Evolutionary conservation across 2,113 vertebrate species (phyloP).

Genomic region (Cyprinus carpio): DNA sequence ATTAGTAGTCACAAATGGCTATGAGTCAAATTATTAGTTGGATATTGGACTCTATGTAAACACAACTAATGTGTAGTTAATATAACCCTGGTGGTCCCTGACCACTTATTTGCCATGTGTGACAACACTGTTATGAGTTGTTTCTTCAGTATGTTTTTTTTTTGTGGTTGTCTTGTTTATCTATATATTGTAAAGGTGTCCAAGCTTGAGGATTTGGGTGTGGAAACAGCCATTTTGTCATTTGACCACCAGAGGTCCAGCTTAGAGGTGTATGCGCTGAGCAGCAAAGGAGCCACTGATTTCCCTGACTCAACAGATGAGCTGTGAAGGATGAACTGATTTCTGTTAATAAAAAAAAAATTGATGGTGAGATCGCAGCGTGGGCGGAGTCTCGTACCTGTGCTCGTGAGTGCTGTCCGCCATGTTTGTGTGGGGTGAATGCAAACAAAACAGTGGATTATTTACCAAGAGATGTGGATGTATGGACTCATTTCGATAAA

Average conservation of each 20-base stretch:
- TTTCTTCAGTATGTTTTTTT: neutral
- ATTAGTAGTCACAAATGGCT: neutral
- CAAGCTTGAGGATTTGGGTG: neutral
- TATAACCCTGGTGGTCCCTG: neutral
- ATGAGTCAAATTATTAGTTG: neutral
- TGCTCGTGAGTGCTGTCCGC: too few relatives aligned
- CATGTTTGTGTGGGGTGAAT: too few relatives aligned
- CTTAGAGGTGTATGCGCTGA: neutral
- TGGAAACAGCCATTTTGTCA: neutral
- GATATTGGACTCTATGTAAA: neutral
- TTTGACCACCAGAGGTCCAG: neutral
- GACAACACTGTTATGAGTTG: neutral
- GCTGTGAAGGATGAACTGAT: neutral
- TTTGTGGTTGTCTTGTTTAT: neutral
- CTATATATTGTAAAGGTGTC: slow-evolving; percentile 2
- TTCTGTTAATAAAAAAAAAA: too few relatives aligned
- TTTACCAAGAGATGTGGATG: too few relatives aligned
- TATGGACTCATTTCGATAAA: too few relatives aligned
- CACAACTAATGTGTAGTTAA: neutral
- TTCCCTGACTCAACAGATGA: neutral
- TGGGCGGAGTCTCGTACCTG: too few relatives aligned
- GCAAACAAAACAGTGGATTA: too few relatives aligned
- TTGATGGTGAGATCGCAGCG: too few relatives aligned
- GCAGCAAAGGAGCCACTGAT: slow-evolving; percentile 2
- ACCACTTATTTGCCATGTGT: neutral